These are phyloP conservation scores for Helleia helle DNA, from an alignment of 2,888 invertebrate species.

Conservation along the genomic window DNA sequence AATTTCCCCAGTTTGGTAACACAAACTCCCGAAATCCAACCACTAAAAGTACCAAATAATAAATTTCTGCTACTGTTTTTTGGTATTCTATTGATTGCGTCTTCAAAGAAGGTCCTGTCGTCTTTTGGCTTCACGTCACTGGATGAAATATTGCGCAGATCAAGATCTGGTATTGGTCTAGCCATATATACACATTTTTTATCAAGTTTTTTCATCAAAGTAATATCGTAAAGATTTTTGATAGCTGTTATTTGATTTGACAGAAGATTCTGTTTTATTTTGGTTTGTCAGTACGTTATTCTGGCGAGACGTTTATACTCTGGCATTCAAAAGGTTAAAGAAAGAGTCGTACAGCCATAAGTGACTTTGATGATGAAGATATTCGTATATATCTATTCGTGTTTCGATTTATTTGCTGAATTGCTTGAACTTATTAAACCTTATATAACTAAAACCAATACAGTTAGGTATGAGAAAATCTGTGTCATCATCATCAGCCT, in stretches of 20 bases:
- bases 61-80: slow-evolving; percentile 40
- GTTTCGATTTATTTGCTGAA: too few relatives aligned
- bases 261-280: background rate
- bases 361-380: too few relatives aligned
- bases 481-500: too few relatives aligned
- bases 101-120: slow-evolving; percentile 34
- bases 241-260: background rate
- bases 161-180: slow-evolving; percentile 39
- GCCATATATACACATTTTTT: slow-evolving; percentile 41
- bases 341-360: too few relatives aligned
- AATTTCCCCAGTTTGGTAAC: slow-evolving; percentile 89
- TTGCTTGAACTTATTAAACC: too few relatives aligned
- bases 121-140: slow-evolving; percentile 26
- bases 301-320: too few relatives aligned
- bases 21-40: slow-evolving; percentile 82
- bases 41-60: slow-evolving; percentile 42
- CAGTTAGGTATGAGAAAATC: too few relatives aligned
- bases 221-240: background rate
- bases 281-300: too few relatives aligned
- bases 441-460: too few relatives aligned
- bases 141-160: slow-evolving; percentile 30
- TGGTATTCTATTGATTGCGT: slow-evolving; percentile 31
- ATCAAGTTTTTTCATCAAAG: background rate
- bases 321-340: too few relatives aligned
- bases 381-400: too few relatives aligned